Base-by-base conservation (phyloP, 2,888 invertebrate genomes). In the Scaptomyza polygonia region DNA sequence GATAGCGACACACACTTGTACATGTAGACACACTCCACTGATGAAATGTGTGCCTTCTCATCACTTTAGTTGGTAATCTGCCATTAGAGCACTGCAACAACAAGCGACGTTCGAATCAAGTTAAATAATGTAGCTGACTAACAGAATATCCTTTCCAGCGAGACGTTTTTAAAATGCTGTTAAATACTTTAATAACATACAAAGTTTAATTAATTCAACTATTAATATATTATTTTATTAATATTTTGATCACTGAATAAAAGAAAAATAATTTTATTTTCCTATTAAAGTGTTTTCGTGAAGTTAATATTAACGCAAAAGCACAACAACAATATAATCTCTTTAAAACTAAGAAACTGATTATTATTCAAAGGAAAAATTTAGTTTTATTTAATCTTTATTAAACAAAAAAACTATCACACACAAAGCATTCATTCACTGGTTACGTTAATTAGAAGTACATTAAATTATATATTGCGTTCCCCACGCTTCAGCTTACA, bases 31-130 rank as follows among this genome's bases (percentile, higher is more conserved):
- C 59, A 56, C 63, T 61, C 42, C 29, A 43, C 49, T 61, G 57
- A 61, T 74, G 74, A 76, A 64, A 76, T 64, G 61, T 56, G 74
- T 67, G 67, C 59, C 62, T 67, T 53, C 77, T 71, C 82, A 62
- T 77, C 71, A 58, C 67, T 64, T 77, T 68, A 64, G 63, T 79
- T 68, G 43, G 67, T 67, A 71, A 70, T 67, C 66, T 71, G 56
- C 58, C 65, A 57, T 52, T 25, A 34, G 56, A 64, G 56, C 11
- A 70, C 30, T 40, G 58, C 52, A 69, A 47, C 34, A 55, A 64
- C 42, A 47, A 29, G 3, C 48, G n/a, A 54, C 65, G 12, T 55
- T 44, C 42, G 49, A 36, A 18, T 8, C 6, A 12, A 36, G 11
- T 14, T n/a, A 8, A 11, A 18, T 7, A 0, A 21, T 29, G 11